phyloP scores from a whole-genome alignment of 2,888 invertebrate genomes.

The Agriopis marginaria region DNA sequence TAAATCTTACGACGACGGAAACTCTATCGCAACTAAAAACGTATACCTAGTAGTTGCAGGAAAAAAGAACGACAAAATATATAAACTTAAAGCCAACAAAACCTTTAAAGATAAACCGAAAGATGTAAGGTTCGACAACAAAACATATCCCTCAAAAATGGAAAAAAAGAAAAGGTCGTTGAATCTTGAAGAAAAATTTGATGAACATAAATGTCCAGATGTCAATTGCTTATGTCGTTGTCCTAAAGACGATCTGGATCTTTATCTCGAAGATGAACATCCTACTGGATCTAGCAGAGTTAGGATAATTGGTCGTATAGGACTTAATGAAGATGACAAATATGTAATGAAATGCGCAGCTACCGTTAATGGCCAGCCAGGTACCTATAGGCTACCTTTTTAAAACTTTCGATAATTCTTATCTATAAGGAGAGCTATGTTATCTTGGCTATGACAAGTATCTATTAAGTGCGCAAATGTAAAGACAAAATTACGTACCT shows the following conservation, averaged over 20 bases:
- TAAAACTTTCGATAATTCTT: no score
- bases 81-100: conserved; percentile 68
- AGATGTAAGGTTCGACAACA: conserved; percentile 53
- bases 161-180: conserved; percentile 54
- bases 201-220: conserved; percentile 33
- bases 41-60: conserved; percentile 61
- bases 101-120: conserved; percentile 51
- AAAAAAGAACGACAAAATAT: conserved; percentile 59
- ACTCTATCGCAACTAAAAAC: conserved; percentile 59
- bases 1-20: conserved; percentile 63
- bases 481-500: no score
- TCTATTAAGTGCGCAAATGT: no score
- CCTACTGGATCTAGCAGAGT: conserved; percentile 57
- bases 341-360: conserved; percentile 72
- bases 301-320: conserved; percentile 68
- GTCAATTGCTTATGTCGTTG: conserved; percentile 17
- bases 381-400: conserved; percentile 45
- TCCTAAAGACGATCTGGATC: background rate
- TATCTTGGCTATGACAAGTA: no score
- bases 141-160: conserved; percentile 59
- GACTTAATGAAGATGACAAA: conserved; percentile 65
- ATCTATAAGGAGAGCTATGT: no score
- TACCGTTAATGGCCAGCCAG: conserved; percentile 65
- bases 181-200: conserved; percentile 48
- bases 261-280: conserved; percentile 1